Conservation (phyloP, 2,888 invertebrate genomes). For the Philaethria dido region DNA sequence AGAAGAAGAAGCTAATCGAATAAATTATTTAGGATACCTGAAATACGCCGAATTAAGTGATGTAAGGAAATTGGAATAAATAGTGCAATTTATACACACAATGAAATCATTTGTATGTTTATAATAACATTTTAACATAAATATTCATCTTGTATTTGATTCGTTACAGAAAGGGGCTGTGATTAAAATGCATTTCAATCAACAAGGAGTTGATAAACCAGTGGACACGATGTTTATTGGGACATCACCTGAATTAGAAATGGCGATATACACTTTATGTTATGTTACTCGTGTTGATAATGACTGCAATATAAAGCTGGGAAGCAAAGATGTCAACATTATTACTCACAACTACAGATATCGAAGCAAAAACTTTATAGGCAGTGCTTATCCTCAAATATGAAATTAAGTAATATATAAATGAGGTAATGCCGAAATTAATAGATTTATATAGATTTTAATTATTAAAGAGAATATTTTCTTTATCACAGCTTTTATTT, state of each 20-base stretch:
- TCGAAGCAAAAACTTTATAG: conserved; percentile 90
- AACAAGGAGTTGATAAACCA: conserved; percentile 89
- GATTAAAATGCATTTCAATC: conserved; percentile 88
- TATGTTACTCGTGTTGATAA: conserved; percentile 90
- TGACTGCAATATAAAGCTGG: conserved; percentile 89
- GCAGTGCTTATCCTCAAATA: conserved; percentile 92
- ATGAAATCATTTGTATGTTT: neutral
- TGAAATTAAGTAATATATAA: conserved; percentile 57
- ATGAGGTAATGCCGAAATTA: neutral
- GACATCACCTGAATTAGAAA: conserved; percentile 95
- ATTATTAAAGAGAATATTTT: neutral
- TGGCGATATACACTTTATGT: conserved; percentile 95
- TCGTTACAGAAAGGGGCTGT: conserved; percentile 89
- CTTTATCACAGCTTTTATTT: neutral
- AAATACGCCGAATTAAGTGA: conserved; percentile 88
- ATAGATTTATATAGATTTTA: neutral
- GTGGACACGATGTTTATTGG: conserved; percentile 91
- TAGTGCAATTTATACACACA: too few species aligned
- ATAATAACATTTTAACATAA: neutral
- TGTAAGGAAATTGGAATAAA: conserved; percentile 76
- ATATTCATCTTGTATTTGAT: neutral
- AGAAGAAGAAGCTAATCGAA: conserved; percentile 88
- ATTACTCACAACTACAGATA: conserved; percentile 89
- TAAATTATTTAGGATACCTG: conserved; percentile 92
- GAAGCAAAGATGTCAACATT: conserved; percentile 88